Conservation (phyloP, 2,888 invertebrate genomes). For the Halocaridina rubra region DNA sequence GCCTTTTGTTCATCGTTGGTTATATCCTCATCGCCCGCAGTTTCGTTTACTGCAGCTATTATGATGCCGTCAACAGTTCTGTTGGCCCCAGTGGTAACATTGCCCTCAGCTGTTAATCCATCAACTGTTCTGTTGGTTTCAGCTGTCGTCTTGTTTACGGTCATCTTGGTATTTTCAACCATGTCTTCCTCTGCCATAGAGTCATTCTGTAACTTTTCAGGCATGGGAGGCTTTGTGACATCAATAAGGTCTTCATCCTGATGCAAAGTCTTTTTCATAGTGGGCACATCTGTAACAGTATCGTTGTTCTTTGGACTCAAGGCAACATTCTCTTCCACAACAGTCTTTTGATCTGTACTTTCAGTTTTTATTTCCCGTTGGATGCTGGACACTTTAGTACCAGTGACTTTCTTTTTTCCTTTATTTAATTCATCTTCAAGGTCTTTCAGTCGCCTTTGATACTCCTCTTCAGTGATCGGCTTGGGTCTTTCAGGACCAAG, state of each 20-base stretch:
- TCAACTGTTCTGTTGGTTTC: too few species aligned
- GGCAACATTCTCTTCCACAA: background rate
- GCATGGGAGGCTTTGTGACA: background rate
- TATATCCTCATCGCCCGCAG: background rate
- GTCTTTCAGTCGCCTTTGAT: slow-evolving; percentile 33
- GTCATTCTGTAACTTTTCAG: background rate
- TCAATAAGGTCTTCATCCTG: background rate
- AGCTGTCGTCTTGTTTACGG: background rate
- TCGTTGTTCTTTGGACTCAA: too few species aligned
- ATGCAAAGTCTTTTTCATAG: background rate
- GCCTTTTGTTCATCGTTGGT: background rate
- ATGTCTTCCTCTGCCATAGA: slow-evolving; percentile 20
- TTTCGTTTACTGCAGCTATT: background rate
- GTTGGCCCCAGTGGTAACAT: too few species aligned
- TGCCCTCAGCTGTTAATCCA: too few species aligned
- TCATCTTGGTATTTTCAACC: background rate
- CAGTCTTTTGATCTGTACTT: background rate
- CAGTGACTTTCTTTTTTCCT: background rate
- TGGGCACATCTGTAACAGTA: background rate
- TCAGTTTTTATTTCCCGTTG: background rate
- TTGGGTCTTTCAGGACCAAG: background rate
- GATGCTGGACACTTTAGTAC: background rate
- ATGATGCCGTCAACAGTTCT: too few species aligned
- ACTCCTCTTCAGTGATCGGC: slow-evolving; percentile 37
- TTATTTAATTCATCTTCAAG: slow-evolving; percentile 33